Conservation (phyloP, 1,140 invertebrate species). For the Pomacea maculata region DNA sequence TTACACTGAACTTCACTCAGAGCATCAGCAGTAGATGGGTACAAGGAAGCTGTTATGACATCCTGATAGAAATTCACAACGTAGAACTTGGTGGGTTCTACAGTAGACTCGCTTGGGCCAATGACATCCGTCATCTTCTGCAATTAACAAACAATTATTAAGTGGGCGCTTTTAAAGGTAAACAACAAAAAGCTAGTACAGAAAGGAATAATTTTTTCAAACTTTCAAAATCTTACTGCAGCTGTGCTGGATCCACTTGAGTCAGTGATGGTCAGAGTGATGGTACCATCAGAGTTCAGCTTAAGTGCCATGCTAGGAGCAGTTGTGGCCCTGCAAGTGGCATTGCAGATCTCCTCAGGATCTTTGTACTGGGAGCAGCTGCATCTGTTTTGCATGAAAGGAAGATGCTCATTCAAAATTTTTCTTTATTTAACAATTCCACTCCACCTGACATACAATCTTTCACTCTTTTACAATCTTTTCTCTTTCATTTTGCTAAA, state of each 20-base stretch:
- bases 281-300: slow-evolving; percentile 40
- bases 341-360: slow-evolving; percentile 51
- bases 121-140: slow-evolving; percentile 44
- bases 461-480: no score
- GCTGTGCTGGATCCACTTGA: slow-evolving; percentile 35
- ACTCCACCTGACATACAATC: no score
- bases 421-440: no score
- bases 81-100: slow-evolving; percentile 24
- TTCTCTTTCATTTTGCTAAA: no score
- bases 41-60: slow-evolving; percentile 46
- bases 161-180: no score
- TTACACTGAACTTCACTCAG: slow-evolving; percentile 15
- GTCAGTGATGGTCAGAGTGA: slow-evolving; percentile 42
- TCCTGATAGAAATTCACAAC: slow-evolving; percentile 47
- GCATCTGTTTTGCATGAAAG: slow-evolving; percentile 40
- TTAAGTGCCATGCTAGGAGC: slow-evolving; percentile 36
- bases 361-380: slow-evolving; percentile 46
- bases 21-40: slow-evolving; percentile 30
- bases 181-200: background rate
- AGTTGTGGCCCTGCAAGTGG: slow-evolving; percentile 38
- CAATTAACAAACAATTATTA: slow-evolving; percentile 17
- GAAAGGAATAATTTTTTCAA: background rate
- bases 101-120: slow-evolving; percentile 46
- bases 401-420: no score
- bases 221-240: slow-evolving; percentile 29